Conservation (phyloP, 2,888 invertebrate species). For the Microctonus aethiopoides region DNA sequence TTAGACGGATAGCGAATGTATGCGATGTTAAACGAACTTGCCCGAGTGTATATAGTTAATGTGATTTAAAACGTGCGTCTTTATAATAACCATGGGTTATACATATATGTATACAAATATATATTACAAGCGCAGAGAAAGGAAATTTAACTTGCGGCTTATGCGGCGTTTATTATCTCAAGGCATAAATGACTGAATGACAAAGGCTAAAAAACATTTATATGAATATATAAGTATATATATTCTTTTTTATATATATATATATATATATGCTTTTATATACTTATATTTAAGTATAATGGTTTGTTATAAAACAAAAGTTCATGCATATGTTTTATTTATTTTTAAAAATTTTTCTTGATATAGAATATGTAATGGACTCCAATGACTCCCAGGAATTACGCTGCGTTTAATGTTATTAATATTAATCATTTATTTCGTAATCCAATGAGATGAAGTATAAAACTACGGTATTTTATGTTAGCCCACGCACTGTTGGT, state of each 20-base stretch:
- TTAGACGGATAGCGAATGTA: slow-evolving; percentile 59
- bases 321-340: too few relatives aligned
- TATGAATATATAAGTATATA: too few relatives aligned
- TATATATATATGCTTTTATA: too few relatives aligned
- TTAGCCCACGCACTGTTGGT: not conserved
- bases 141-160: slow-evolving; percentile 16
- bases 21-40: slow-evolving; percentile 56
- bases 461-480: not conserved
- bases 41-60: slow-evolving; percentile 37
- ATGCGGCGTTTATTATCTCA: slow-evolving; percentile 9
- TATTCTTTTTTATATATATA: too few relatives aligned
- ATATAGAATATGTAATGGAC: not conserved
- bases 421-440: slow-evolving; percentile 17
- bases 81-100: slow-evolving; percentile 34
- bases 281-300: too few relatives aligned
- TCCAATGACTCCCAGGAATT: not conserved
- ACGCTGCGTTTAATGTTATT: slow-evolving; percentile 5
- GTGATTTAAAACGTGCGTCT: slow-evolving; percentile 24
- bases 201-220: slow-evolving; percentile 3
- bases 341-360: not conserved
- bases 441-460: slow-evolving; percentile 3
- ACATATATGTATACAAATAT: not conserved
- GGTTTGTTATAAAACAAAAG: too few relatives aligned
- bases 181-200: slow-evolving; percentile 15
- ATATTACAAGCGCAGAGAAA: slow-evolving; percentile 19